phyloP scores from a whole-genome alignment of 2,888 invertebrate species.

The Acanthococcus lagerstroemiae region DNA sequence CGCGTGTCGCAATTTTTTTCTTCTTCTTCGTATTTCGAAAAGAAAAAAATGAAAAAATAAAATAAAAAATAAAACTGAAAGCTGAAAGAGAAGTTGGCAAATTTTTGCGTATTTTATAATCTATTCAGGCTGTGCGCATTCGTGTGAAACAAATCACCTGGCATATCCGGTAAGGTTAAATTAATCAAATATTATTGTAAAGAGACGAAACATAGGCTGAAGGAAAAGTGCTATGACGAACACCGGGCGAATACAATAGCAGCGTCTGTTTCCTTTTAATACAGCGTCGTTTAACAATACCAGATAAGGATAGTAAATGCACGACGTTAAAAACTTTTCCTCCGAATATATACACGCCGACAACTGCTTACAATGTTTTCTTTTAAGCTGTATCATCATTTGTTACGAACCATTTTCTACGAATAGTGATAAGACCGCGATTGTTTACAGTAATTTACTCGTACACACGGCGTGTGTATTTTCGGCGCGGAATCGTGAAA shows the following conservation, averaged over 20 bases:
- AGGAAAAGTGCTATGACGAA: slow-evolving; percentile 28
- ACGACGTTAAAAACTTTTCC: slow-evolving; percentile 26
- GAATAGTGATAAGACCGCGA: slow-evolving; percentile 21
- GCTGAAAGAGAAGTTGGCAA: slow-evolving; percentile 21
- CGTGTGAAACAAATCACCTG: slow-evolving; percentile 31
- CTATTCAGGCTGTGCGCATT: slow-evolving; percentile 27
- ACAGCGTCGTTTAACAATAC: slow-evolving; percentile 27
- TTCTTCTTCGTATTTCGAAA: not conserved
- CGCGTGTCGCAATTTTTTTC: not conserved
- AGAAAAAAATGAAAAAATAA: not conserved
- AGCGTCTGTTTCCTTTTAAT: slow-evolving; percentile 28
- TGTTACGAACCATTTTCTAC: slow-evolving; percentile 24
- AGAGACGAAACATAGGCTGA: slow-evolving; percentile 27
- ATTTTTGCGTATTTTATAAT: slow-evolving; percentile 26
- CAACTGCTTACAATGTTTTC: slow-evolving; percentile 22
- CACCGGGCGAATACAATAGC: slow-evolving; percentile 20
- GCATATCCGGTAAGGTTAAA: slow-evolving; percentile 30
- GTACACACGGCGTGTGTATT: slow-evolving; percentile 15
- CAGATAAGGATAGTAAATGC: slow-evolving; percentile 18
- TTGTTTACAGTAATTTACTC: slow-evolving; percentile 21
- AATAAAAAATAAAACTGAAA: slow-evolving; percentile 15
- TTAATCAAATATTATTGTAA: slow-evolving; percentile 31
- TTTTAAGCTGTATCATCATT: slow-evolving; percentile 25
- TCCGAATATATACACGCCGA: slow-evolving; percentile 16
- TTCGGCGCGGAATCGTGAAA: too few species aligned